Percentiles rank a stretch among this genome's conserved stretches.
Conservation (phyloP, 2,113 vertebrate genomes). For the Sialia sialis region DNA sequence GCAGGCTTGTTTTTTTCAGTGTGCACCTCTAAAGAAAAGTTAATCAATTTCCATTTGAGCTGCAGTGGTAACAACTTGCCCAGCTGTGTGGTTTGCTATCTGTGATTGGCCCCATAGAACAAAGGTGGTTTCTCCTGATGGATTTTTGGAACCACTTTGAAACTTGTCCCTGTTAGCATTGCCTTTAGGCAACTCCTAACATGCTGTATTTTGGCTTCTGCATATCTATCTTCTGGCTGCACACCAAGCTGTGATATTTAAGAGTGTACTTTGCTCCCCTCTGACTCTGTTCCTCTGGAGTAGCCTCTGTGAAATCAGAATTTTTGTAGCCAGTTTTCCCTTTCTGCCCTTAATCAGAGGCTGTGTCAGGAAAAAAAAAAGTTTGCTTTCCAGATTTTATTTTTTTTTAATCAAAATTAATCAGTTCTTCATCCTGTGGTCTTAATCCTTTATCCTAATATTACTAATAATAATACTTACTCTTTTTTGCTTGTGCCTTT, state of each 20-base stretch:
- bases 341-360: neutral
- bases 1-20: neutral
- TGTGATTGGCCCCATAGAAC: neutral
- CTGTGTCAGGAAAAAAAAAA: neutral
- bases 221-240: neutral
- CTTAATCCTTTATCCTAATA: neutral
- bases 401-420: neutral
- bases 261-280: neutral
- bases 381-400: neutral
- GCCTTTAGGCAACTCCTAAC: neutral
- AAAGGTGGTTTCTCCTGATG: neutral
- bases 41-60: neutral
- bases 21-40: neutral
- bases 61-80: neutral
- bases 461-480: neutral
- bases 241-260: neutral
- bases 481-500: neutral
- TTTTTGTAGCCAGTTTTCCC: neutral
- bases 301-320: neutral
- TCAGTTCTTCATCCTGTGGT: neutral
- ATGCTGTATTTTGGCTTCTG: neutral
- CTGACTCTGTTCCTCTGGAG: neutral
- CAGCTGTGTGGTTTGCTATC: neutral
- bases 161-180: neutral
- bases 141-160: neutral